Base-by-base conservation (phyloP, 2,888 invertebrate species). In the Ethmia dodecea region DNA sequence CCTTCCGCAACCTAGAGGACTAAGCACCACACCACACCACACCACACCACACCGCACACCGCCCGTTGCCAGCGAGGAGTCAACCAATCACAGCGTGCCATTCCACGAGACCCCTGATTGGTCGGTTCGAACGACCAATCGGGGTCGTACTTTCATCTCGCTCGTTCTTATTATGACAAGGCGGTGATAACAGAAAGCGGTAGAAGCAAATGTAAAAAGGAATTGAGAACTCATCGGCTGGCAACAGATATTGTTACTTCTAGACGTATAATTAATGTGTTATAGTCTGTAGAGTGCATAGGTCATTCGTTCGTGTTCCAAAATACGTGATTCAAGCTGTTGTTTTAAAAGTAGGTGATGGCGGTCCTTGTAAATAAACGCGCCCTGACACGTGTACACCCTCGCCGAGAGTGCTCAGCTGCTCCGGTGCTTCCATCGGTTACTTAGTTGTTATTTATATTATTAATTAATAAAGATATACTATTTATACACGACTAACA, bases 1-100 rank as follows among this genome's bases (percentile, higher is more conserved):
- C 96, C 58, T 99, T 99, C 91, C 94, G 99, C 80, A 98, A 98
- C 89, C 89, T 99, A 68, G 99, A 99, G 89, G 99, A 99, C 84
- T 97, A 96, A 89, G 54, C 59, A 36, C 30, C 8, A 12, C 13
- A 5, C 9, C 10, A 20, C 15, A 12, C 25, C 10, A 24, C 25
- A 28, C 6, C 13, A 32, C 13, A 22, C n/a, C n/a, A 22, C 22
- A 22, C 22, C 22, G 22, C 22, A 13, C 26, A 14, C 32, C 38
- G 36, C 29, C n/a, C 26, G 35, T 29, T 28, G 32, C 28, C 33
- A 25, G 10, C 15, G 13, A 28, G 6, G 16, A 22, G 4, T 22
- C 13, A n/a, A 13, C 8, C n/a, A 2, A 14, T 6, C 13, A 13
- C 5, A 15, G 3, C 4, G 10, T 15, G 28, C 6, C 13, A 28